Evolutionary conservation across 2,113 vertebrate species (phyloP).

Genomic region (Paradoxurus hermaphroditus): DNA sequence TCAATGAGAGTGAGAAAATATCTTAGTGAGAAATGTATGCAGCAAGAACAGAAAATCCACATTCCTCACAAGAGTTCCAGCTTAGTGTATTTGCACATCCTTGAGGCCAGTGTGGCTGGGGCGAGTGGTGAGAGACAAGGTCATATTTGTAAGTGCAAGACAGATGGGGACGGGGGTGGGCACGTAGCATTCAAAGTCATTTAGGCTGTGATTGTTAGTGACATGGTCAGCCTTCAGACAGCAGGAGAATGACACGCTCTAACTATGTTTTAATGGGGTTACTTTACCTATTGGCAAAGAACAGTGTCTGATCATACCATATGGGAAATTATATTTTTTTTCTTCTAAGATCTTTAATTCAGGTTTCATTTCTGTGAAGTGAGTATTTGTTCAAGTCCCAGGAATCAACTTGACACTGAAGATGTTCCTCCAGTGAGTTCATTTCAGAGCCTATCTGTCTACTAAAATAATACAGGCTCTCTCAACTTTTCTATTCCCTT

Average conservation of each 20-base stretch:
- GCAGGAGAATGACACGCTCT: not conserved
- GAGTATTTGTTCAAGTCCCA: not conserved
- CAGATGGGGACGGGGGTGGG: not conserved
- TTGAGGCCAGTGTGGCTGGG: no score
- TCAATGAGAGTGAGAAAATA: not conserved
- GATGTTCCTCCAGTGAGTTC: not conserved
- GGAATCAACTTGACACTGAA: not conserved
- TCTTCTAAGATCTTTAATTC: not conserved
- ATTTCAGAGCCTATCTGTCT: not conserved
- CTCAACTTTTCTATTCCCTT: not conserved
- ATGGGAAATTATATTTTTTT: not conserved
- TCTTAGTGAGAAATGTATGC: not conserved
- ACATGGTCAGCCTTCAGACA: not conserved
- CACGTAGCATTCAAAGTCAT: not conserved
- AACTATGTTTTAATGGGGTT: not conserved
- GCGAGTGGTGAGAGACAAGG: not conserved
- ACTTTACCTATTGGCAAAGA: not conserved
- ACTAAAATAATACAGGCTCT: not conserved
- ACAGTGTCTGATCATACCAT: not conserved
- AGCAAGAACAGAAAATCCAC: not conserved
- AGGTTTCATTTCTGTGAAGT: slow-evolving; percentile 28
- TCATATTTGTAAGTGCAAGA: not conserved
- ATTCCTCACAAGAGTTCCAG: not conserved
- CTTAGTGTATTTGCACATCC: not conserved
- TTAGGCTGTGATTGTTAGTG: not conserved